Base-by-base conservation (phyloP, 2,888 invertebrate species). In the Spisula subtruncata region DNA sequence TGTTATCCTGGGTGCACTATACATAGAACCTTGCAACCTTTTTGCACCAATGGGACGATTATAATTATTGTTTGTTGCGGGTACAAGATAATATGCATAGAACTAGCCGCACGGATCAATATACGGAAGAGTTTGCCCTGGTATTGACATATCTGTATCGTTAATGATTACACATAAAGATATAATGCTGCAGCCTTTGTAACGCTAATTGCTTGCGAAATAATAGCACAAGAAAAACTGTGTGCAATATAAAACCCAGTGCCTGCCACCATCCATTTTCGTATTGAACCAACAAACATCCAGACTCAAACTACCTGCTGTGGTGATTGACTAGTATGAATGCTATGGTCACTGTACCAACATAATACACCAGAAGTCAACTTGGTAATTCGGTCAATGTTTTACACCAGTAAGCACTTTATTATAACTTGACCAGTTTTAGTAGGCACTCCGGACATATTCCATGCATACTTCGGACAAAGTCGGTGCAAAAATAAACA, bases 101-200 rank as follows among this genome's bases (percentile, higher is more conserved):
- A 32, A 35, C 32, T 75, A 35, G 35, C 5, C 14, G 35, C 12
- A 5, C 0, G 35, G 32, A 75, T 75, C 75, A 35, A 75, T 75
- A n/a, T n/a, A 75, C 2, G 18, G 32, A 75, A 75, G 32, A 75
- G 75, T 25, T 16, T 32, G 75, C 32, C 29, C 12, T 35, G 16
- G 35, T 75, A 75, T 32, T 75, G 75, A 75, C 75, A 75, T 75
- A 75, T 75, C 75, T 16, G 29, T 35, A 35, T 35, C 32, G 35
- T 75, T 75, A 75, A 75, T 25, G 75, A 75, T 75, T 32, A 75
- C 12, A 75, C 75, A 75, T 75, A 35, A 75, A 75, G 75, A 75
- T 75, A 75, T 12, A 25, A 18, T 25, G 25, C 35, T 25, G 25
- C 35, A 1, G 75, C 35, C 29, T 75, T 75, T 75, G 75, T 75